Evolutionary conservation across 2,113 vertebrate species (phyloP), one percentile per base, ranked within the genome.

Genomic region (Zapus hudsonius): DNA sequence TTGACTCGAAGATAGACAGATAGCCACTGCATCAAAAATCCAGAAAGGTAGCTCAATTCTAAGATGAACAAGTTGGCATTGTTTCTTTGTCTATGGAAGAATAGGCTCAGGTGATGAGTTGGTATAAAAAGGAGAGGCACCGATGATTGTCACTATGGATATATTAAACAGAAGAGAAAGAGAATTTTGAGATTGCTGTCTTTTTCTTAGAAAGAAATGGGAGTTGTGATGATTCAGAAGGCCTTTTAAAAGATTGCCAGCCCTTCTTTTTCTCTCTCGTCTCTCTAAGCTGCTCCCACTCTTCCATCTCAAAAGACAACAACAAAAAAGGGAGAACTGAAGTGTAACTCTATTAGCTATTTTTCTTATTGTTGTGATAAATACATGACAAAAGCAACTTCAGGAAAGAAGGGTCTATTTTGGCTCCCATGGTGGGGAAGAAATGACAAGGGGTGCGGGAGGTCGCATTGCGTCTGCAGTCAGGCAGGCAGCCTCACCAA

Each of bases 151-250:
- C 63, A 31, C 38, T 55, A 27, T 29, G 38, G 38, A 31, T 63
- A 36, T 44, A 67, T 25, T 36, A 67, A 91, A 93, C 19, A 33
- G 40, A 61, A 40, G 59, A 25, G 47, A 40, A 87, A 38, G 47
- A 15, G 84, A 92, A 74, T 78, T 95, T 75, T 90, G 74, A 80
- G 61, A 92, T 44, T 61, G 27, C 31, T 47, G 67, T 66, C 4
- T 69, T 57, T 82, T 82, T 67, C 86, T 82, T 44, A 82, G 25
- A 74, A 73, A 87, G 33, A 91, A 90, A 78, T 59, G 13, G 7
- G 22, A 16, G 27, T 20, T 94, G 38, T 27, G 64, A 61, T 63
- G 33, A 66, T 59, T 84, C 79, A 66, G 27, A 11, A 76, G 38
- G 20, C 12, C 19, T 67, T n/a, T 11, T 84, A 67, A 85, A 81